These are phyloP conservation scores for Nothobranchius kuhntae DNA, from an alignment of 2,113 vertebrate species.

Conservation along the genomic window DNA sequence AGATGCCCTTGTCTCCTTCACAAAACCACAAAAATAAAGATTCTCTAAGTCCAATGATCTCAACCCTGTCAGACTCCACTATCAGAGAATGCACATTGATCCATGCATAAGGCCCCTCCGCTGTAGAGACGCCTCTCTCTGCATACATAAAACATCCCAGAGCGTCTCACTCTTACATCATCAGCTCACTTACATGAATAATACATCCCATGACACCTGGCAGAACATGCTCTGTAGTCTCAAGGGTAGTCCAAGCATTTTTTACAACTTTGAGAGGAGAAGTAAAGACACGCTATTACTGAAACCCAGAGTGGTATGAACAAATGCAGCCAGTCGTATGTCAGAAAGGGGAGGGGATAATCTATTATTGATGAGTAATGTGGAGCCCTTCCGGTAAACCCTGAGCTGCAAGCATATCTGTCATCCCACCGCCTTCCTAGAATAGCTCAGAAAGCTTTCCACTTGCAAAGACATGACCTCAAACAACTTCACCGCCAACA, in stretches of 20 bases:
- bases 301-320: slow-evolving; percentile 31
- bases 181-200: slow-evolving; percentile 62
- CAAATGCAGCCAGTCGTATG: slow-evolving; percentile 39
- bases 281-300: slow-evolving; percentile 9
- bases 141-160: slow-evolving; percentile 50
- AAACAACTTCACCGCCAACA: slow-evolving; percentile 34
- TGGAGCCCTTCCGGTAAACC: slow-evolving; percentile 64
- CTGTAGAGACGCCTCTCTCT: slow-evolving; percentile 32
- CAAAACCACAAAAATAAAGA: slow-evolving; percentile 21
- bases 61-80: slow-evolving; percentile 33
- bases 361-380: slow-evolving; percentile 75
- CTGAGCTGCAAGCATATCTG: slow-evolving; percentile 49
- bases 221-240: slow-evolving; percentile 15
- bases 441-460: slow-evolving; percentile 61
- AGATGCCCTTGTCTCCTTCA: slow-evolving; percentile 27
- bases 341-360: slow-evolving; percentile 56
- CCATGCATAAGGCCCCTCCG: slow-evolving; percentile 12
- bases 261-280: slow-evolving; percentile 2
- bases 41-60: slow-evolving; percentile 37
- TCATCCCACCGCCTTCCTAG: slow-evolving; percentile 60
- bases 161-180: slow-evolving; percentile 64
- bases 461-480: slow-evolving; percentile 47
- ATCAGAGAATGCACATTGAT: slow-evolving; percentile 44
- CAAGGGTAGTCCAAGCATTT: neutral
- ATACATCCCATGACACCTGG: slow-evolving; percentile 52